A percentile compares a stretch with the other conserved stretches of the same genome.
Conservation (phyloP, 1,140 invertebrate species). For the Periplaneta americana region DNA sequence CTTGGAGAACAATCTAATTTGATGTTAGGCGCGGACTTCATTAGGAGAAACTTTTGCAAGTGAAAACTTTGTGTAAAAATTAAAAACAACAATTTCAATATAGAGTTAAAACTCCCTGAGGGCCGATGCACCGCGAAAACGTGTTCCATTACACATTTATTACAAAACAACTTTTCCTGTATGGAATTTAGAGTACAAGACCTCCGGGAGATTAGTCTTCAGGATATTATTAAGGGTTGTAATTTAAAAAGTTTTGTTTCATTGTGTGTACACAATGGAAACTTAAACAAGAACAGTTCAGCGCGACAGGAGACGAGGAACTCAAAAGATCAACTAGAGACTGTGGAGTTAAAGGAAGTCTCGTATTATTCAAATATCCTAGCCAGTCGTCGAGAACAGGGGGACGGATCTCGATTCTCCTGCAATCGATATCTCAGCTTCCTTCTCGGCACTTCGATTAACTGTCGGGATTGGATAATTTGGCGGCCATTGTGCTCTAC, state of each 20-base stretch:
- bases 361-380: too few species aligned
- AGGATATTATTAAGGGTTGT: not conserved
- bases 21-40: not conserved
- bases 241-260: not conserved
- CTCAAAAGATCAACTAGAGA: too few species aligned
- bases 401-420: too few species aligned
- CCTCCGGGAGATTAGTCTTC: not conserved
- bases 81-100: not conserved
- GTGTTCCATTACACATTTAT: not conserved
- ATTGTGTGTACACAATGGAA: not conserved
- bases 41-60: not conserved
- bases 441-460: too few species aligned
- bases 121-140: not conserved
- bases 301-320: not conserved
- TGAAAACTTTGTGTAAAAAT: not conserved
- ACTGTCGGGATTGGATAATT: too few species aligned
- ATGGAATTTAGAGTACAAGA: not conserved
- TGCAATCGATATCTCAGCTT: too few species aligned
- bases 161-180: not conserved
- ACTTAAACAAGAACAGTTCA: not conserved
- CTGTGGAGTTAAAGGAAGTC: too few species aligned
- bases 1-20: not conserved
- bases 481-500: too few species aligned
- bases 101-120: not conserved
- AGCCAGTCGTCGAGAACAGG: too few species aligned